Conservation (phyloP, 2,113 vertebrate genomes). For the Petromus typicus region DNA sequence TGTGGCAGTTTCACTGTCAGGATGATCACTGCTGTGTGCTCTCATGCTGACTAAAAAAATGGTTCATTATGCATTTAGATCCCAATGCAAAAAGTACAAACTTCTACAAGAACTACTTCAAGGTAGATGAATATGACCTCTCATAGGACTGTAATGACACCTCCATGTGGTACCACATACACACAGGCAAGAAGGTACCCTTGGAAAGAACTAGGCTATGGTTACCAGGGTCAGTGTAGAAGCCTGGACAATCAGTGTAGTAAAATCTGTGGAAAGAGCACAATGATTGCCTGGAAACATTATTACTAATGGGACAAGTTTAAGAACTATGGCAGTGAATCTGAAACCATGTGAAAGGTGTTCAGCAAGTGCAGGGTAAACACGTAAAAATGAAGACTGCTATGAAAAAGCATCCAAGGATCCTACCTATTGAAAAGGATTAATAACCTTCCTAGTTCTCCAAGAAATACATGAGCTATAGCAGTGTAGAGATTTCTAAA, state of each 20-base stretch:
- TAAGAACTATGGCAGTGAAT: slow-evolving; percentile 57
- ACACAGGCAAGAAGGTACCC: slow-evolving; percentile 44
- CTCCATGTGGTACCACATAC: slow-evolving; percentile 26
- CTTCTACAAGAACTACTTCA: slow-evolving; percentile 10
- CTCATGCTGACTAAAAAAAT: background rate
- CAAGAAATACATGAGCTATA: background rate
- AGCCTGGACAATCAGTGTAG: background rate
- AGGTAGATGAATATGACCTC: background rate
- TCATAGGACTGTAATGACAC: slow-evolving; percentile 62
- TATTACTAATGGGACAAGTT: slow-evolving; percentile 47
- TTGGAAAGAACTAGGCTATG: slow-evolving; percentile 50
- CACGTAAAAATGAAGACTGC: slow-evolving; percentile 62
- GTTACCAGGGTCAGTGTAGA: background rate
- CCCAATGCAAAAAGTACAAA: slow-evolving; percentile 49
- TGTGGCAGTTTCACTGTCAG: slow-evolving; percentile 13
- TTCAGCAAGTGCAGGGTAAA: slow-evolving; percentile 48
- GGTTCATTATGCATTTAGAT: slow-evolving; percentile 44
- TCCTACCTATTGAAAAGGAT: slow-evolving; percentile 27
- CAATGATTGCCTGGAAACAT: background rate
- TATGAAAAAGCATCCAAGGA: slow-evolving; percentile 27
- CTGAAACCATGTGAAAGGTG: background rate
- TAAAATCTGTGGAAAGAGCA: slow-evolving; percentile 62
- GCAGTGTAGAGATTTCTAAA: background rate
- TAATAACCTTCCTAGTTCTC: slow-evolving; percentile 31
- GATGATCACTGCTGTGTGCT: slow-evolving; percentile 48